Base-by-base conservation (phyloP, 2,113 vertebrate genomes). In the Meriones unguiculatus region DNA sequence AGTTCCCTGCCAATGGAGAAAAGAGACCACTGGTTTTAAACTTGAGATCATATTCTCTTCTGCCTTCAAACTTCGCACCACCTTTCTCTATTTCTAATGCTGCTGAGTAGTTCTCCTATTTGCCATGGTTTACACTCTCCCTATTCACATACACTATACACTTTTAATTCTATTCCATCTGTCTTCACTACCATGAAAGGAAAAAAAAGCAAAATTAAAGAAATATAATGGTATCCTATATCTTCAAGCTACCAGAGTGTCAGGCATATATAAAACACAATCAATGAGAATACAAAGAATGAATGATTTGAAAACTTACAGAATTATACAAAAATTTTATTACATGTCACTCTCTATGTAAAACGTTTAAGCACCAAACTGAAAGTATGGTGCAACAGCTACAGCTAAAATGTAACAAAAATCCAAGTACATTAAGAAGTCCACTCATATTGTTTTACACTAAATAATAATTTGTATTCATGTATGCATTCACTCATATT, bases 81-180 rank as follows among this genome's bases (percentile, higher is more conserved):
- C 20, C 75, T 92, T 30, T 90, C 90, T 73, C 76, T 89, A 87
- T 18, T 94, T 96, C 67, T 81, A 93, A 93, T 12, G 64, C 30
- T 92, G 84, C 92, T 57, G 82, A 8, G 46, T 84, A 10, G 12
- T 54, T 73, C 25, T 72, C 54, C 84, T 92, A 93, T 32, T 93
- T 90, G 70, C 13, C 81, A 97, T 91, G 76, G 15, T 87, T 86
- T 82, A 86, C 18, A 38, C 13, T 38, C 2, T 17, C 41, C 35
- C 69, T 54, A n/a, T 20, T 50, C 32, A 22, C n/a, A 20, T 38
- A 91, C 24, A 59, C n/a, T 38, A 13, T 59, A 81, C 1, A 35
- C 17, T 38, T 95, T 92, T 77, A 69, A 97, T 95, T 95, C 41
- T 87, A 87, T 77, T 96, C 86, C 72, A 38, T 94, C 75, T 95